Conservation (phyloP, 1,140 invertebrate species). For the Eueides isabella region DNA sequence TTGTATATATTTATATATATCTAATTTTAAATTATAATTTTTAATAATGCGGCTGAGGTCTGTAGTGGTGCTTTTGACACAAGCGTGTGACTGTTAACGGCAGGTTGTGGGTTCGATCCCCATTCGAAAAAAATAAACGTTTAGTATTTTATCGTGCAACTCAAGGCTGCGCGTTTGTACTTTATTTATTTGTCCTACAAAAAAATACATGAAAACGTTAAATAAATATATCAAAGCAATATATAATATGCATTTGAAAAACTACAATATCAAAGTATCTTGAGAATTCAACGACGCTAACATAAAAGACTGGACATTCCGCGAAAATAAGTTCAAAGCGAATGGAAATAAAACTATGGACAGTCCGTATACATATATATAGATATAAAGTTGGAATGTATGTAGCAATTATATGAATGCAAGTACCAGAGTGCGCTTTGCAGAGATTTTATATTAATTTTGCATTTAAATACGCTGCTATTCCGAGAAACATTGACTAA, state of each 20-base stretch:
- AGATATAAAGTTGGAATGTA: not conserved
- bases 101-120: no score
- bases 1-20: no score
- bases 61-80: no score
- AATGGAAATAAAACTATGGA: conserved; percentile 55
- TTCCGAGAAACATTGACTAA: conserved; percentile 16
- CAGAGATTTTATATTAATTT: conserved; percentile 68
- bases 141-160: no score
- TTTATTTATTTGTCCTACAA: no score
- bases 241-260: conserved; percentile 1
- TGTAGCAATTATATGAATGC: conserved; percentile 60
- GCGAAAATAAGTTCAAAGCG: conserved; percentile 55
- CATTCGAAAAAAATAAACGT: no score
- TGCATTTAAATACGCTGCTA: conserved; percentile 64
- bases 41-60: no score
- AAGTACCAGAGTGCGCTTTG: conserved; percentile 38
- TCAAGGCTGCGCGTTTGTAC: no score
- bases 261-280: conserved; percentile 29
- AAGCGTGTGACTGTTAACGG: no score
- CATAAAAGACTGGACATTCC: conserved; percentile 50
- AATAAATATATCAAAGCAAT: not conserved
- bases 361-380: conserved; percentile 6
- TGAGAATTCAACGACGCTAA: conserved; percentile 27
- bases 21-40: no score
- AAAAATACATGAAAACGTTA: not conserved